Evolutionary conservation across 2,797 vertebrate species (phyloP), one percentile per base, ranked within the genome.

Genomic region (Zalophus californianus): DNA sequence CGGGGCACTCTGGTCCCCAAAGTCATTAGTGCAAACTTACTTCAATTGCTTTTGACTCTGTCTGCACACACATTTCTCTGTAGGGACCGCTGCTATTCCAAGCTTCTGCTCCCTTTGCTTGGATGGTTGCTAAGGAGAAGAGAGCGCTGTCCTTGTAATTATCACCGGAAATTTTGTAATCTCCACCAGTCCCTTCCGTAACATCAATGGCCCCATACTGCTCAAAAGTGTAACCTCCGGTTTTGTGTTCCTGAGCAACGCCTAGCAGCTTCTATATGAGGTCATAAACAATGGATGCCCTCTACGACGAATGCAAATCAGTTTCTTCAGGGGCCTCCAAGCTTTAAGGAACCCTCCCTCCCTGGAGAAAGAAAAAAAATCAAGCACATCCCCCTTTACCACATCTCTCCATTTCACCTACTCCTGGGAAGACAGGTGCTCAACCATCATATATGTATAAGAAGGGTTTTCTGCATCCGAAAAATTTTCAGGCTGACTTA

Each of bases 1-100:
- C 25, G 0, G 96, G 90, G 96, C 92, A 95, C 32, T 89, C 15
- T 78, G 41, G 68, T 97, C 96, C 97, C 97, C 93, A 97, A 97
- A 98, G 97, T 98, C 97, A 98, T 97, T 97, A 98, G 52, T 91
- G 64, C 87, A 95, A 97, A 98, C 93, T 83, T 97, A 93, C 89
- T 97, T 96, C 96, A 97, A 96, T 97, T 97, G 96, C 97, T 97
- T 97, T 94, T 72, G 77, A 96, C 44, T 96, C 91, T 92, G 92
- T 78, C 90, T 89, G 87, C 96, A 97, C 93, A 97, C 32, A 96
- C 60, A 96, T 95, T 96, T 97, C 94, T 97, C 97, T 96, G 48
- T 84, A 72, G 97, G 93, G 97, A 98, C 85, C 5, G 1, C 38
- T 73, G 93, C 96, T 97, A 96, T 97, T 95, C 95, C 86, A 94